A percentile compares a stretch with the other conserved stretches of the same genome.
Evolutionary conservation across 2,888 invertebrate genomes (phyloP).

Genomic region (Lasioglossum zephyrum): DNA sequence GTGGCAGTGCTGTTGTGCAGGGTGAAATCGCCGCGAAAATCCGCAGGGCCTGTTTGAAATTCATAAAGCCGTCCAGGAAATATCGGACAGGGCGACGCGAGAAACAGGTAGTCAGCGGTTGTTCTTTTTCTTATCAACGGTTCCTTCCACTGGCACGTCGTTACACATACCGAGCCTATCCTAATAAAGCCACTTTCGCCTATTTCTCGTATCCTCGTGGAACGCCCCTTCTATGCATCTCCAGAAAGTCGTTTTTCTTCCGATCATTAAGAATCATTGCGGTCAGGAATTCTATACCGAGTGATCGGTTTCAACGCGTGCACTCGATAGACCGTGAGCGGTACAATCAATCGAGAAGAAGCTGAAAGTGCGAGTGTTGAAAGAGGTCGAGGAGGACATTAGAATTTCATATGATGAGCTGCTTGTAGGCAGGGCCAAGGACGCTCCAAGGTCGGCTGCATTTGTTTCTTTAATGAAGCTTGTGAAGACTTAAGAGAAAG

Average conservation of each 20-base stretch:
- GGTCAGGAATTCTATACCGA: slow-evolving; percentile 5
- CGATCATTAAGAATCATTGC: slow-evolving; percentile 4
- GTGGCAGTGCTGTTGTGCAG: slow-evolving; percentile 3
- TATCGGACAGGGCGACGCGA: background rate
- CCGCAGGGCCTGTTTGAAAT: slow-evolving; percentile 31
- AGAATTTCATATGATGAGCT: slow-evolving; percentile 15
- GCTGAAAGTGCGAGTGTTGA: background rate
- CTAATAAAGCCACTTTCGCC: slow-evolving; percentile 72
- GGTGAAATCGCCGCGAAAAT: slow-evolving; percentile 1
- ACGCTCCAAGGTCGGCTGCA: background rate
- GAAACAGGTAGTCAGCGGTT: slow-evolving; percentile 56
- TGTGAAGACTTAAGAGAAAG: background rate
- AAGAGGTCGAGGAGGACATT: slow-evolving; percentile 16
- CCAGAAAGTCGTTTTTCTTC: background rate
- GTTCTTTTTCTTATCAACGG: slow-evolving; percentile 60
- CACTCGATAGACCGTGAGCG: background rate
- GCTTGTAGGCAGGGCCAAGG: background rate
- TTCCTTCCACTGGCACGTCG: slow-evolving; percentile 74
- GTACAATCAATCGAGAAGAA: slow-evolving; percentile 7
- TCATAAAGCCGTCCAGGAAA: slow-evolving; percentile 49
- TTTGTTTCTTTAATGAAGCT: background rate
- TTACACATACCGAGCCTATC: slow-evolving; percentile 61
- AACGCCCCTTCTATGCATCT: slow-evolving; percentile 20
- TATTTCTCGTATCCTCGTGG: slow-evolving; percentile 30
- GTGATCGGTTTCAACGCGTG: background rate